A percentile compares a stretch with the other conserved stretches of the same genome.
phyloP scores from a whole-genome alignment of 2,888 invertebrate species.

The Tuta absoluta region DNA sequence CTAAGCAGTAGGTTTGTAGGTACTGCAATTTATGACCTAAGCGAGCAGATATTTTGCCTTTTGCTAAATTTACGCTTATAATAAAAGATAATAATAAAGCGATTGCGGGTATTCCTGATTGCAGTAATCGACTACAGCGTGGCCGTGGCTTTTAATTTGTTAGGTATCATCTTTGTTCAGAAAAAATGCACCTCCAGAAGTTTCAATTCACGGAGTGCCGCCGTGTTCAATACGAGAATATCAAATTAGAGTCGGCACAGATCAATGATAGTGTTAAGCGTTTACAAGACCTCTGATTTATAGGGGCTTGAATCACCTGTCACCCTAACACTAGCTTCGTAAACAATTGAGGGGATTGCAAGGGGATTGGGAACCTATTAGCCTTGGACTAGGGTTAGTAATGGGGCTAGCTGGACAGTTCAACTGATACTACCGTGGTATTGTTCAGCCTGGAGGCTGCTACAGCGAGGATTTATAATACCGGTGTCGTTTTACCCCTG shows the following conservation, averaged over 20 bases:
- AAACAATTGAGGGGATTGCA: slow-evolving; percentile 44
- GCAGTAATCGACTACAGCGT: neutral
- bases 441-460: slow-evolving; percentile 60
- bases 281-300: slow-evolving; percentile 68
- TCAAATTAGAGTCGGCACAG: slow-evolving; percentile 57
- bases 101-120: too few species aligned
- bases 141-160: neutral
- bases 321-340: slow-evolving; percentile 62
- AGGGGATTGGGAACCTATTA: slow-evolving; percentile 44
- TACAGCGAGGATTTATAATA: slow-evolving; percentile 67
- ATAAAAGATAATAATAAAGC: too few species aligned
- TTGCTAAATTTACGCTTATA: too few species aligned
- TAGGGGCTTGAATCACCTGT: slow-evolving; percentile 71
- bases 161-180: neutral
- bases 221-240: slow-evolving; percentile 36
- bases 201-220: neutral
- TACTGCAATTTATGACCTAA: neutral
- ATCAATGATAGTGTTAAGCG: slow-evolving; percentile 62
- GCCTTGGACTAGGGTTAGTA: slow-evolving; percentile 42
- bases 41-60: too few species aligned
- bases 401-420: slow-evolving; percentile 46
- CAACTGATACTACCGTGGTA: slow-evolving; percentile 68
- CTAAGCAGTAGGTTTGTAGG: neutral
- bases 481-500: slow-evolving; percentile 16
- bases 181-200: too few species aligned